Base-by-base conservation (phyloP, 92 coral and sea anemone species). In the Actinernus sp. region DNA sequence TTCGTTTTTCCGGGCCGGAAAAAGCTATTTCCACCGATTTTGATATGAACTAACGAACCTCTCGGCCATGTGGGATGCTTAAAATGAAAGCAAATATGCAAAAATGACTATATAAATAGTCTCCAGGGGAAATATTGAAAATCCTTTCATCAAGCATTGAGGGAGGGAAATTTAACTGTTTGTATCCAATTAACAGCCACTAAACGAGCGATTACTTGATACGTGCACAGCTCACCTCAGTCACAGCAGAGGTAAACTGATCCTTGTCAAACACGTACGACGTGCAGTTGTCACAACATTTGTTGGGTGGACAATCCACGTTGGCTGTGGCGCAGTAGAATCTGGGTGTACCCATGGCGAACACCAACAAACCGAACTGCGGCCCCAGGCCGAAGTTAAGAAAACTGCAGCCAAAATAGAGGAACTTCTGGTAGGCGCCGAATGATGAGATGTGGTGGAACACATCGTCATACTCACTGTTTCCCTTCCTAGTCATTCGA, bases 171-270 rank as follows among this genome's bases (percentile, higher is more conserved):
- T n/a, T n/a, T n/a, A n/a, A n/a, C n/a, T n/a, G n/a, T n/a, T n/a
- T n/a, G n/a, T n/a, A n/a, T n/a, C n/a, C n/a, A n/a, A n/a, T n/a
- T n/a, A n/a, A n/a, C n/a, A n/a, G n/a, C n/a, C n/a, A n/a, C n/a
- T n/a, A n/a, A n/a, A n/a, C n/a, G n/a, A n/a, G n/a, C n/a, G n/a
- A n/a, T n/a, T n/a, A n/a, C n/a, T n/a, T n/a, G n/a, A n/a, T n/a
- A n/a, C n/a, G n/a, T n/a, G n/a, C n/a, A n/a, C n/a, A 0, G 6
- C 38, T 62, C 54, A 74, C 82, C 82, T 74, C 82, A 23, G 71
- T 74, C 6, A 61, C 82, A 44, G 45, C 30, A 26, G 65, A 49
- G 3, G 71, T 74, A 34, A 62, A 74, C 63, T 64, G 82, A 8
- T 64, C 82, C 10, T 68, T 48, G 17, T 39, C 61, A 63, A 74